Percentiles rank a stretch among this genome's conserved stretches.
phyloP scores from a whole-genome alignment of 2,113 vertebrate genomes.

The Gorsachius goisagi region DNA sequence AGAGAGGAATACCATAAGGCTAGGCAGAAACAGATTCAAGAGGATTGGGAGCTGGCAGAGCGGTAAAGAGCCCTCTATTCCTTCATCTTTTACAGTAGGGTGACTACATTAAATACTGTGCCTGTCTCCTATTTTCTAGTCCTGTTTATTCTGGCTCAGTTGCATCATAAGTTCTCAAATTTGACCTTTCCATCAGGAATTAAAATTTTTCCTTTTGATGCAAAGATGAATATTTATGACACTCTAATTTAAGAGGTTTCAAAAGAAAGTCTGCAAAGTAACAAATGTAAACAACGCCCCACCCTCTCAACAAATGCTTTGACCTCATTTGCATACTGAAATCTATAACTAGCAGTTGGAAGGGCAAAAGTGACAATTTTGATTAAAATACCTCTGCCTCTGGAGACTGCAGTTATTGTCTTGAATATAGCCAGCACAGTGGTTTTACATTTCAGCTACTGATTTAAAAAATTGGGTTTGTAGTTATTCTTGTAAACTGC shows the following conservation, averaged over 20 bases:
- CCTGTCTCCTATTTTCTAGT: not conserved
- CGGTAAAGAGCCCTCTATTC: slow-evolving; percentile 75
- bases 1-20: slow-evolving; percentile 90
- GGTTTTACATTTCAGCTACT: not conserved
- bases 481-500: not conserved
- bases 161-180: not conserved
- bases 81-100: not conserved
- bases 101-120: not conserved
- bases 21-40: slow-evolving; percentile 92
- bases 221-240: not conserved
- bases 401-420: not conserved
- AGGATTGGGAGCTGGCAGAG: slow-evolving; percentile 93
- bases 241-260: not conserved
- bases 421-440: not conserved
- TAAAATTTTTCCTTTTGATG: not conserved
- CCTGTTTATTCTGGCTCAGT: not conserved
- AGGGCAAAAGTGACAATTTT: not conserved
- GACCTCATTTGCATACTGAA: not conserved
- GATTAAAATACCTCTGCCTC: not conserved
- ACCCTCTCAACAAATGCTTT: not conserved
- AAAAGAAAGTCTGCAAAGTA: not conserved
- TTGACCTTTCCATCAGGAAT: not conserved
- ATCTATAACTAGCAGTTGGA: not conserved
- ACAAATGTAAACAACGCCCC: not conserved
- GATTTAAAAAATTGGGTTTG: not conserved